phyloP scores from a whole-genome alignment of 2,888 invertebrate genomes.

The Tenthredo distinguenda region DNA sequence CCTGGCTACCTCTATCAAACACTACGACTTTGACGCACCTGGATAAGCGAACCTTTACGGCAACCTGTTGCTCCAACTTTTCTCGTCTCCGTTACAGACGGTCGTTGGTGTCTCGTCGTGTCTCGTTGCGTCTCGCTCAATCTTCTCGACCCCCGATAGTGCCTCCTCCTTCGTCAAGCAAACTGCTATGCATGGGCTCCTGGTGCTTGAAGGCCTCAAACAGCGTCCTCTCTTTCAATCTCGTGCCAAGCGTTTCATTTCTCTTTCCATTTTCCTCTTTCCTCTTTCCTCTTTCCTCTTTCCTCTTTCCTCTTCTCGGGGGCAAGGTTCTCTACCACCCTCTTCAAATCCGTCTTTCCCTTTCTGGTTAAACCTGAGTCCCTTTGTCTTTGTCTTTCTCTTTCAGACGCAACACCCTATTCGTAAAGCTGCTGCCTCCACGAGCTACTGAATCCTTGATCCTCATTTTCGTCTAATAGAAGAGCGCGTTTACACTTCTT shows the following conservation, averaged over 20 bases:
- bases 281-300: constrained; percentile 32
- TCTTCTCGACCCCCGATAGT: constrained; percentile 60
- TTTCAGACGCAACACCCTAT: constrained; percentile 54
- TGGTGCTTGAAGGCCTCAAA: constrained; percentile 74
- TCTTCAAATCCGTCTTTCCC: constrained; percentile 18
- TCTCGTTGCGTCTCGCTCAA: constrained; percentile 58
- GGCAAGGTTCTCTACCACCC: constrained; percentile 43
- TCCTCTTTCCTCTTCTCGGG: constrained; percentile 27
- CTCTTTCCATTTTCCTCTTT: constrained; percentile 26
- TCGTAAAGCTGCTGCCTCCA: constrained; percentile 65
- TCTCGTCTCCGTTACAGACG: constrained; percentile 52
- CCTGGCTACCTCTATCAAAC: constrained; percentile 19
- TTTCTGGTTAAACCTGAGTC: neutral
- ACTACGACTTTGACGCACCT: constrained; percentile 9
- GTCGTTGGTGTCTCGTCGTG: constrained; percentile 39
- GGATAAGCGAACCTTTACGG: constrained; percentile 15
- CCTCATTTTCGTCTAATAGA: constrained; percentile 69
- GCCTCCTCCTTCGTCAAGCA: constrained; percentile 66
- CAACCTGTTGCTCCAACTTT: constrained; percentile 56
- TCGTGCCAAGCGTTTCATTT: constrained; percentile 10
- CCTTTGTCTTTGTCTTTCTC: constrained; percentile 45
- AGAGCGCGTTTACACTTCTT: constrained; percentile 67
- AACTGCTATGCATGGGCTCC: constrained; percentile 71
- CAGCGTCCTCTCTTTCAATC: constrained; percentile 72
- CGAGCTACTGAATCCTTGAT: constrained; percentile 76